Base-by-base conservation (phyloP, 1,140 invertebrate genomes). In the Drusus annulatus region DNA sequence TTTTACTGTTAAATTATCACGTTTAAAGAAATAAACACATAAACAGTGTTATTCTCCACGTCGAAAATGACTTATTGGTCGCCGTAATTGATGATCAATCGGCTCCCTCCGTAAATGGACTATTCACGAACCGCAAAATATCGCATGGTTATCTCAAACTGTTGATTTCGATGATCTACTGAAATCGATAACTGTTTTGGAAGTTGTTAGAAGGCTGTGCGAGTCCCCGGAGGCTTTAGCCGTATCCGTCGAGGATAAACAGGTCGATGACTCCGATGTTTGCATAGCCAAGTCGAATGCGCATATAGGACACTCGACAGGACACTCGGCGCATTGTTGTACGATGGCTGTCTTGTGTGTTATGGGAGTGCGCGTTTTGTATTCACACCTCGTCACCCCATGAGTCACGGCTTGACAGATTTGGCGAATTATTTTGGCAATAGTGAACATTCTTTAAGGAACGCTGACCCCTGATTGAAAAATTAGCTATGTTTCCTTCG, bases 391-490 rank as follows among this genome's bases (percentile, higher is more conserved):
- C 60, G 58, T 76, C 74, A 76, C 21, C 19, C 52, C 58, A 13
- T 76, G 74, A 76, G 15, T 76, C 74, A 76, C 54, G 56, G 45
- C n/a, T 36, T 52, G 50, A 56, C 51, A 17, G 25, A 58, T 76
- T 76, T 76, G 56, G 36, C 16, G 60, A 63, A 76, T 76, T 76
- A 76, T 76, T 76, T 76, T 76, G 74, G 74, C 58, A 63, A 63
- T 76, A 76, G 56, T 28, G 58, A 62, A 76, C 74, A 63, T 76
- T 76, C 58, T 52, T 21, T 21, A 10, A 25, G 58, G 36, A 76
- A 45, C 58, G 74, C 58, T 76, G 56, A 76, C 74, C 74, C 19
- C 74, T 51, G 31, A 76, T 75, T 16, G 52, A 58, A 19, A 58
- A 75, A 50, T 71, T 71, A 17, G 2, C 1, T 45, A 7, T 23